phyloP scores from a whole-genome alignment of 2,797 vertebrate species.

The Lophius americanus region DNA sequence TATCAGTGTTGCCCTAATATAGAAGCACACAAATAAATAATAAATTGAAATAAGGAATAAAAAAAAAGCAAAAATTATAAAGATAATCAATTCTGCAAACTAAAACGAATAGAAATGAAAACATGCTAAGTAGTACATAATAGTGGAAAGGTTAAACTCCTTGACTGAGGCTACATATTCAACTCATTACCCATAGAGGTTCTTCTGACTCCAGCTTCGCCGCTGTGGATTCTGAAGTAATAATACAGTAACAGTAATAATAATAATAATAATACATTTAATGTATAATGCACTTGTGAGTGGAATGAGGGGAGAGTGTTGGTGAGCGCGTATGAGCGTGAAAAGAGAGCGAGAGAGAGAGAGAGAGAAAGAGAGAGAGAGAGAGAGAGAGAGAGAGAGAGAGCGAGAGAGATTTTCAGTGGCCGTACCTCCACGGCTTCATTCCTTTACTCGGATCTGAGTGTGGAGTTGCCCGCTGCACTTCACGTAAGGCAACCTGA shows the following conservation, averaged over 20 bases:
- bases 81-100: too few species aligned
- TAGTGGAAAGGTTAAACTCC: too few species aligned
- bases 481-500: neutral
- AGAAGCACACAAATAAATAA: too few species aligned
- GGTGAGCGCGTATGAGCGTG: neutral
- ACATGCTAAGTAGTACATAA: too few species aligned
- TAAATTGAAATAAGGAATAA: too few species aligned
- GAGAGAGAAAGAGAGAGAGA: constrained; percentile 6
- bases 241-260: constrained; percentile 13
- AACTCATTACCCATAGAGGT: too few species aligned
- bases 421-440: constrained; percentile 66
- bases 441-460: constrained; percentile 67
- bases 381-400: constrained; percentile 1
- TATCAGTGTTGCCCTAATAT: too few species aligned
- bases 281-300: constrained; percentile 14
- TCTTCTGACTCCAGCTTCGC: too few species aligned
- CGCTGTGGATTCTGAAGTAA: neutral
- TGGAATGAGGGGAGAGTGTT: constrained; percentile 14
- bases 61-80: too few species aligned
- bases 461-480: constrained; percentile 11
- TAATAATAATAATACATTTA: too few species aligned
- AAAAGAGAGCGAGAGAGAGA: constrained; percentile 4
- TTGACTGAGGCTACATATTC: too few species aligned
- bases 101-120: too few species aligned
- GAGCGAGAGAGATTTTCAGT: constrained; percentile 35